Conservation (phyloP, 2,888 invertebrate species). For the Pharmacophagus antenor region DNA sequence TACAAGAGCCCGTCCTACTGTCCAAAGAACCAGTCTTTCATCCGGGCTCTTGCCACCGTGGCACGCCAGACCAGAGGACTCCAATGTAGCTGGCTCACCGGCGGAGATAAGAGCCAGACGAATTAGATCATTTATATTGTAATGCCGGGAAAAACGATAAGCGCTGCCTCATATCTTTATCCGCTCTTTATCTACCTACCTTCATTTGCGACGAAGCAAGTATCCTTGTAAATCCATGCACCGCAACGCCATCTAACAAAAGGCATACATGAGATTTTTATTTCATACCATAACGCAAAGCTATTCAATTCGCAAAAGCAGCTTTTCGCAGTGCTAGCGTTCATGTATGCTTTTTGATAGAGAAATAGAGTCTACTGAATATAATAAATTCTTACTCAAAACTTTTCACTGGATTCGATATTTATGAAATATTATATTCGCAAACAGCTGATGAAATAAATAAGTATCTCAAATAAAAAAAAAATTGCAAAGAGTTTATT, state of each 20-base stretch:
- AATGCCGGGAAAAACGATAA: too few species aligned
- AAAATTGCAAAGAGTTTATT: neutral
- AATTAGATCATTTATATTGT: too few species aligned
- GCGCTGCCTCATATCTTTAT: too few species aligned
- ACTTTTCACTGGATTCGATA: neutral
- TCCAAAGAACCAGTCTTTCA: too few species aligned
- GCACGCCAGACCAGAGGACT: too few species aligned
- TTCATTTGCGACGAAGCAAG: conserved; percentile 8
- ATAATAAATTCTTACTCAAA: conserved; percentile 10
- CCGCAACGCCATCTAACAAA: conserved; percentile 62
- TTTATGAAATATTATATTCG: conserved; percentile 10
- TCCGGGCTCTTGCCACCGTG: too few species aligned
- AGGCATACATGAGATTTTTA: conserved; percentile 60
- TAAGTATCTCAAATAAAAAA: neutral
- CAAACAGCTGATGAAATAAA: conserved; percentile 1
- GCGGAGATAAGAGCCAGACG: too few species aligned
- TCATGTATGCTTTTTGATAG: conserved; percentile 65
- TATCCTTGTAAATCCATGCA: conserved; percentile 22
- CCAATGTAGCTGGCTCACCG: too few species aligned
- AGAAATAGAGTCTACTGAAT: conserved; percentile 33
- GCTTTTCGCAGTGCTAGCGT: conserved; percentile 52
- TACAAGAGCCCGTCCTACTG: too few species aligned
- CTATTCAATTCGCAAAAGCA: conserved; percentile 66
- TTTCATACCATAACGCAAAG: conserved; percentile 57
- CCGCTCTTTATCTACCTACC: conserved; percentile 19